These are phyloP conservation scores for Xyrichtys novacula DNA, from an alignment of 2,797 vertebrate genomes.

Conservation along the genomic window DNA sequence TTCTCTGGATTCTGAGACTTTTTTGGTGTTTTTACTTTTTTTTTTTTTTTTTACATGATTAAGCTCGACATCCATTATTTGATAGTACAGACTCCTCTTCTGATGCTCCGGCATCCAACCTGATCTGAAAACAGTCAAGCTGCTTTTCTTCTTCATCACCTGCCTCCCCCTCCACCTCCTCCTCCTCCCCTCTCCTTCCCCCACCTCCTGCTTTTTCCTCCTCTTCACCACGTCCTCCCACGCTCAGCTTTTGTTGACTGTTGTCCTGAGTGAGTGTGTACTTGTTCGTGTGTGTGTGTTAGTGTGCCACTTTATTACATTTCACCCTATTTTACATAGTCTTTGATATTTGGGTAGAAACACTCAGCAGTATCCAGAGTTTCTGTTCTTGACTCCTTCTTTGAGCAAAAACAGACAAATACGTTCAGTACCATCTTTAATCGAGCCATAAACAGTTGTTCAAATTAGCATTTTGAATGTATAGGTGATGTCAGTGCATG, in stretches of 20 bases:
- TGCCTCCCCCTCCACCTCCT: slow-evolving; percentile 49
- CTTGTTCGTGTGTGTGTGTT: slow-evolving; percentile 43
- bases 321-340: slow-evolving; percentile 19
- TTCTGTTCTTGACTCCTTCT: slow-evolving; percentile 3
- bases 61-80: slow-evolving; percentile 23
- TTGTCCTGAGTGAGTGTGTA: slow-evolving; percentile 71
- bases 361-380: slow-evolving; percentile 1
- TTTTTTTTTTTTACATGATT: slow-evolving; percentile 26
- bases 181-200: slow-evolving; percentile 25
- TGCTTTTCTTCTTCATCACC: slow-evolving; percentile 67
- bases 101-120: slow-evolving; percentile 47
- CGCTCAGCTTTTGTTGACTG: slow-evolving; percentile 71
- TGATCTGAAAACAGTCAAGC: slow-evolving; percentile 57
- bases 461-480: slow-evolving; percentile 27
- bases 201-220: slow-evolving; percentile 29
- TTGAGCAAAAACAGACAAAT: slow-evolving; percentile 14
- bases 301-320: slow-evolving; percentile 55
- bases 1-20: too few species aligned
- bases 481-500: slow-evolving; percentile 36
- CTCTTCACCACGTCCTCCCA: slow-evolving; percentile 70
- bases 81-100: slow-evolving; percentile 10
- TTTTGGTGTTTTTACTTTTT: too few species aligned
- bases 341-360: slow-evolving; percentile 38
- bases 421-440: slow-evolving; percentile 39
- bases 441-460: slow-evolving; percentile 24